phyloP scores from a whole-genome alignment of 2,113 vertebrate species.

The Aviceda subcristata region DNA sequence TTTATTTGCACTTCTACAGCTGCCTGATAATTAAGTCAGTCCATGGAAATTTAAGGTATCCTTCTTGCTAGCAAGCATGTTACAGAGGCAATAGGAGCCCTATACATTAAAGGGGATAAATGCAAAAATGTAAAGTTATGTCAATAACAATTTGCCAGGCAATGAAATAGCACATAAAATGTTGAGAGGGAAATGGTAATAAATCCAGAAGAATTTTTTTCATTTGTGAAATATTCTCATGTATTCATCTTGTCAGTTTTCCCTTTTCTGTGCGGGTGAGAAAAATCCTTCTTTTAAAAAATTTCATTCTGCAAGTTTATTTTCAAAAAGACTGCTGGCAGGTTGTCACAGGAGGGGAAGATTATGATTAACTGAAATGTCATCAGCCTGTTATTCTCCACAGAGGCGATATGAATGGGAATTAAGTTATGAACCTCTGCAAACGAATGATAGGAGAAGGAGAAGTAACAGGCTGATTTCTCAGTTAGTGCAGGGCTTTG shows the following conservation, averaged over 20 bases:
- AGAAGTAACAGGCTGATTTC: conserved; percentile 20
- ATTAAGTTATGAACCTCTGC: conserved; percentile 51
- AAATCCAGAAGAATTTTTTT: background rate
- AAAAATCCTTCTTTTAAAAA: background rate
- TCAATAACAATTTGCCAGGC: conserved; percentile 31
- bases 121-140: conserved; percentile 6
- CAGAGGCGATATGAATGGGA: conserved; percentile 25
- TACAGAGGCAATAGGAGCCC: background rate
- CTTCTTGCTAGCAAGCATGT: background rate
- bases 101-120: background rate
- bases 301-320: background rate
- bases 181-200: background rate
- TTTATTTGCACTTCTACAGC: background rate
- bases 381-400: conserved; percentile 30
- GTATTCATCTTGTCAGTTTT: background rate
- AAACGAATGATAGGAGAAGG: background rate
- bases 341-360: conserved; percentile 28
- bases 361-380: conserved; percentile 49
- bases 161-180: background rate
- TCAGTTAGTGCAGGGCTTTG: background rate
- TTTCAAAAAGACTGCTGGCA: conserved; percentile 39
- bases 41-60: conserved; percentile 2
- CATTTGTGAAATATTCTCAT: background rate
- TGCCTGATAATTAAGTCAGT: conserved; percentile 41
- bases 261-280: background rate